phyloP scores from a whole-genome alignment of 2,888 invertebrate species.

The Meliscaeva auricollis region DNA sequence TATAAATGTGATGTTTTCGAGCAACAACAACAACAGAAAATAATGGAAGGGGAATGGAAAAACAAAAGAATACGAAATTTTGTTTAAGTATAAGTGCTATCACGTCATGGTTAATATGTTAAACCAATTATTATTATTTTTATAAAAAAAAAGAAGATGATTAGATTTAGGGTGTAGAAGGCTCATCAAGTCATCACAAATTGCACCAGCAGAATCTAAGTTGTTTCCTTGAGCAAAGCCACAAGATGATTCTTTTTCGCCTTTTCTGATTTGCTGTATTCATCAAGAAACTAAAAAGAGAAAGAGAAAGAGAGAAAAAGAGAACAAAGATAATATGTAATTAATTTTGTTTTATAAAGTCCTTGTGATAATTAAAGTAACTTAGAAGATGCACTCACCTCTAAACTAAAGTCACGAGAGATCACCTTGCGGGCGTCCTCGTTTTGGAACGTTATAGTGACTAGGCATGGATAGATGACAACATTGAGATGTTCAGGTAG shows the following conservation, averaged over 20 bases:
- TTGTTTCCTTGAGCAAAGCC: constrained; percentile 79
- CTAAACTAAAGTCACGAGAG: constrained; percentile 82
- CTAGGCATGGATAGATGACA: constrained; percentile 83
- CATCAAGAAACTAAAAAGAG: constrained; percentile 81
- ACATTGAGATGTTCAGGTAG: constrained; percentile 82
- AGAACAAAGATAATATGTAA: neutral
- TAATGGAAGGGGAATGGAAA: constrained; percentile 7
- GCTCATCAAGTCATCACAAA: neutral
- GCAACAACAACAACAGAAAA: neutral
- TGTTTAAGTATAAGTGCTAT: constrained; percentile 74
- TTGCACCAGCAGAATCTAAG: constrained; percentile 56
- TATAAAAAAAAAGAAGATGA: constrained; percentile 37
- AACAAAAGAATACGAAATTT: neutral
- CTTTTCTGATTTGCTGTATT: constrained; percentile 83
- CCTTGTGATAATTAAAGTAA: neutral
- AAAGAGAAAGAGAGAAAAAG: neutral
- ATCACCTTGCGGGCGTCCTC: constrained; percentile 82
- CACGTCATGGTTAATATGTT: constrained; percentile 75
- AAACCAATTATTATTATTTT: too few species aligned
- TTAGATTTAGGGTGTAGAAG: constrained; percentile 15
- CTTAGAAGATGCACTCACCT: constrained; percentile 79
- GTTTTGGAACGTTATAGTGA: constrained; percentile 83
- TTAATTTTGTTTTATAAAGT: neutral
- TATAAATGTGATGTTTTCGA: constrained; percentile 39
- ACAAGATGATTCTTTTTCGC: constrained; percentile 83